Evolutionary conservation across 1,140 invertebrate genomes (phyloP), one percentile per base, ranked within the genome.

Genomic region (Chelonus insularis): DNA sequence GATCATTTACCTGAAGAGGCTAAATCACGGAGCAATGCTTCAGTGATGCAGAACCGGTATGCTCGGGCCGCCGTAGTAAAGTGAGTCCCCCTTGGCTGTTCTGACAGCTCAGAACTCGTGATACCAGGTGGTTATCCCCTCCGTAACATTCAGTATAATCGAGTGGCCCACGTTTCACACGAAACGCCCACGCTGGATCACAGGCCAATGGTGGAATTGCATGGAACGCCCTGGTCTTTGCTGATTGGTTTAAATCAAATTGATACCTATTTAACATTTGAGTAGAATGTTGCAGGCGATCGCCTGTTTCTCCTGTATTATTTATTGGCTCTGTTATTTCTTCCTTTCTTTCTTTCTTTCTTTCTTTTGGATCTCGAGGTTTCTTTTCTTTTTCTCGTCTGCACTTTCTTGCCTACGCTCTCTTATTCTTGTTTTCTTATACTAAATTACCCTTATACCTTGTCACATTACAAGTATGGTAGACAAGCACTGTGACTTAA

Each of bases 191-290:
- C 60, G 43, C 32, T 36, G 6, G 23, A 23, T 45, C 8, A 11
- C 1, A 21, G 25, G 39, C 68, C 74, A 77, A 76, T 76, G 66
- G 11, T 1, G 29, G 7, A 2, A 0, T 11, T 0, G 0, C 9
- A 0, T 2, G 68, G 0, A 65, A 74, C 76, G 76, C 76, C 79
- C 60, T 48, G 37, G 4, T 6, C 8, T 1, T 0, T 9, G 12
- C 65, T 58, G 48, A 80, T 81, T 80, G 77, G 78, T 43, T 58
- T 9, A 14, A 52, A 61, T 63, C 72, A 76, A 78, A 80, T 79
- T 79, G 76, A 76, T 79, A 77, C 72, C 74, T 78, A 75, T 79
- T 80, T 78, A 79, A 75, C 77, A 75, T 76, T 79, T 74, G 75
- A 77, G 76, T 71, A 75, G 72, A 76, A 76, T 74, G 72, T 74